Evolutionary conservation across 2,797 vertebrate genomes (phyloP).

Genomic region (Gymnopithys bicolor): DNA sequence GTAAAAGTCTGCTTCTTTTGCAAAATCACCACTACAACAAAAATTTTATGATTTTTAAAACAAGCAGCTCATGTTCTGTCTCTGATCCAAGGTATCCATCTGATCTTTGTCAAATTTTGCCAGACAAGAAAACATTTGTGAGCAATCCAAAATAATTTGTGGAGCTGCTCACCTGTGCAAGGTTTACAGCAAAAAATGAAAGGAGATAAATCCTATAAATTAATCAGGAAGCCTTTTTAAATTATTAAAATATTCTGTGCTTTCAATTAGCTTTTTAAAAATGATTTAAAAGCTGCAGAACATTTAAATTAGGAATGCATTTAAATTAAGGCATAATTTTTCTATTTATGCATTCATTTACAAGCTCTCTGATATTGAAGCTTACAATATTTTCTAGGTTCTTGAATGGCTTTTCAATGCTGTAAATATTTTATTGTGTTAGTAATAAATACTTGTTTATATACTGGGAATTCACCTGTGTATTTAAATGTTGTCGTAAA

Average conservation of each 20-base stretch:
- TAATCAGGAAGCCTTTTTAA: slow-evolving; percentile 25
- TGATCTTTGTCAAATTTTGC: background rate
- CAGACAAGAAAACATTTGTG: background rate
- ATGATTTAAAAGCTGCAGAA: slow-evolving; percentile 23
- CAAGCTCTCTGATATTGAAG: slow-evolving; percentile 16
- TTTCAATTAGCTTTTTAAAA: slow-evolving; percentile 53
- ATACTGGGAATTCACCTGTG: slow-evolving; percentile 33
- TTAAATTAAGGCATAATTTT: slow-evolving; percentile 62
- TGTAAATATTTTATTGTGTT: slow-evolving; percentile 62
- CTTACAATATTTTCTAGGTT: slow-evolving; percentile 37
- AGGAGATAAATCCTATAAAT: slow-evolving; percentile 1
- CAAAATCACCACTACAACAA: background rate
- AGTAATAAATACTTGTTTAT: slow-evolving; percentile 62
- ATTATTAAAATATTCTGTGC: slow-evolving; percentile 38
- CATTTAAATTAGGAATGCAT: slow-evolving; percentile 29
- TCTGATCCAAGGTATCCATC: background rate
- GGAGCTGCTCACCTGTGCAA: background rate
- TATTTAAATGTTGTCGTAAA: slow-evolving; percentile 55
- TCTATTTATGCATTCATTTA: slow-evolving; percentile 52
- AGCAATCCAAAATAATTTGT: background rate
- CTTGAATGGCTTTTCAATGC: slow-evolving; percentile 38
- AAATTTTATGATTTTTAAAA: background rate
- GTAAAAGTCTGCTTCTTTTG: background rate
- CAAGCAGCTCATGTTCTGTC: background rate
- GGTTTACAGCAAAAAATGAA: slow-evolving; percentile 20